Evolutionary conservation across 1,140 invertebrate species (phyloP).

Genomic region (Drosophila arizonae): DNA sequence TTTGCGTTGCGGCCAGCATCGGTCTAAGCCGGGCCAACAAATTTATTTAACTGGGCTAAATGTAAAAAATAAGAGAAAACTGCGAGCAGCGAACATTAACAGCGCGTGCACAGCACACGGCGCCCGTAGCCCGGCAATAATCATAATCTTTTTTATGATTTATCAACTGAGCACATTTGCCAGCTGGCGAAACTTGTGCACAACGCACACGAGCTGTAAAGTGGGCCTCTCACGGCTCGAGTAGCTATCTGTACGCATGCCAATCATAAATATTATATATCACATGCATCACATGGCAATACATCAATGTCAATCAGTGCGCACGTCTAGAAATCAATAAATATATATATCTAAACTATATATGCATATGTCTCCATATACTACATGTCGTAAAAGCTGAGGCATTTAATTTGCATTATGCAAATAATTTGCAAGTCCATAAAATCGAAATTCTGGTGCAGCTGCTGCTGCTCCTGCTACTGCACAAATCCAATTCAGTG

Average conservation of each 20-base stretch:
- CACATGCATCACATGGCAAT: slow-evolving; percentile 22
- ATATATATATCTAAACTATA: background rate
- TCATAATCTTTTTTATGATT: slow-evolving; percentile 32
- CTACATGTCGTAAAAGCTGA: background rate
- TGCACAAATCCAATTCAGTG: slow-evolving; percentile 2
- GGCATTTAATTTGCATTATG: slow-evolving; percentile 50
- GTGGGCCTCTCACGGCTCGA: background rate
- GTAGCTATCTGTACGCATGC: background rate
- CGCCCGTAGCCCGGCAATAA: slow-evolving; percentile 17
- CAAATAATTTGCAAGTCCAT: slow-evolving; percentile 35
- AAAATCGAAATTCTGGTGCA: slow-evolving; percentile 19
- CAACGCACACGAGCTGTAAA: background rate
- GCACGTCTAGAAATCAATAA: slow-evolving; percentile 23
- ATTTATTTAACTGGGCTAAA: slow-evolving; percentile 27
- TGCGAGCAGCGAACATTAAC: background rate
- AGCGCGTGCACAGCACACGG: background rate
- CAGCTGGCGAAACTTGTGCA: background rate
- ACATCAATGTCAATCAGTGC: slow-evolving; percentile 49
- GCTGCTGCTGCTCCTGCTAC: slow-evolving; percentile 3
- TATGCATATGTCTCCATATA: background rate
- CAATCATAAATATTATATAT: slow-evolving; percentile 37
- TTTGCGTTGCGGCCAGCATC: slow-evolving; percentile 30
- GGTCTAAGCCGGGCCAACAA: slow-evolving; percentile 19
- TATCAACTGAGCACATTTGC: slow-evolving; percentile 19
- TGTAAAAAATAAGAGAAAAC: background rate